A percentile compares a stretch with the other conserved stretches of the same genome.
phyloP scores from a whole-genome alignment of 2,797 vertebrate species.

The Spheniscus humboldti region DNA sequence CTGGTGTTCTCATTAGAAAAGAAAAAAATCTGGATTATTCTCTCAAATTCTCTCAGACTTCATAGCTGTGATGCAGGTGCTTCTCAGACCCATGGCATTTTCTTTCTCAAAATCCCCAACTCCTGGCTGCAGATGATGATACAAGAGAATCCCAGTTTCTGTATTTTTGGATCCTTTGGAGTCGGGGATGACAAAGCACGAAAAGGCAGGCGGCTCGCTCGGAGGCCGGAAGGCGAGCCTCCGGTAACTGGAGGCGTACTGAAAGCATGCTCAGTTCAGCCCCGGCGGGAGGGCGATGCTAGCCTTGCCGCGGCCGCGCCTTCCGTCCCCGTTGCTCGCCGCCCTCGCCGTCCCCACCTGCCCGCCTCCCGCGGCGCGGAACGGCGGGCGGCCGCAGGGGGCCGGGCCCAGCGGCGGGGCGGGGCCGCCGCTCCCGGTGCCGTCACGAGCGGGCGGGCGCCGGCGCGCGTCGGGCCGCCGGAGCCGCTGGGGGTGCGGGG shows the following conservation, averaged over 20 bases:
- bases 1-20: background rate
- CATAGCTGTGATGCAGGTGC: fast-evolving
- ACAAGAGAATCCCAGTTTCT: fast-evolving
- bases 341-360: background rate
- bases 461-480: background rate
- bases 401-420: background rate
- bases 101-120: no score
- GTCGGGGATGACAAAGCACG: background rate
- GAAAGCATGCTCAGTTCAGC: fast-evolving
- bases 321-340: background rate
- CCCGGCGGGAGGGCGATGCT: background rate
- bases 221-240: background rate
- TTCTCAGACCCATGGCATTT: fast-evolving
- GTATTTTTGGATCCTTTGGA: fast-evolving
- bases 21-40: background rate
- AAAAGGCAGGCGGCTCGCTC: background rate
- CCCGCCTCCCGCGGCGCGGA: background rate
- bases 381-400: background rate
- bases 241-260: fast-evolving
- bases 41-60: background rate
- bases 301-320: background rate
- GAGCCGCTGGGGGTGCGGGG: background rate
- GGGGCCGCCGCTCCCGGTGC: background rate
- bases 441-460: background rate
- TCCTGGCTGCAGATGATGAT: background rate